These are phyloP conservation scores for Cochlearius cochlearius DNA, from an alignment of 2,113 vertebrate genomes.

Conservation along the genomic window DNA sequence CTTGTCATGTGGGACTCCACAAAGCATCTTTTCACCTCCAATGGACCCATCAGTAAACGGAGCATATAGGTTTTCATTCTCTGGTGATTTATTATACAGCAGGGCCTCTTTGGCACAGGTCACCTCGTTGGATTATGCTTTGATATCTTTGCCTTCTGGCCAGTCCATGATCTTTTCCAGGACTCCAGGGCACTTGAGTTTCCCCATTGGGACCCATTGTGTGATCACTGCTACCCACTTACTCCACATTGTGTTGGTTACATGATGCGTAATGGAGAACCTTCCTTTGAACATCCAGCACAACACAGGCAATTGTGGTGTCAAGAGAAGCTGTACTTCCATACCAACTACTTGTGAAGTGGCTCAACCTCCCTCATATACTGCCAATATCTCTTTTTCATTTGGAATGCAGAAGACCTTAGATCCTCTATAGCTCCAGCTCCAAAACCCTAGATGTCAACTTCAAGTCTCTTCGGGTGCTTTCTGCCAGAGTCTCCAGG, in stretches of 20 bases:
- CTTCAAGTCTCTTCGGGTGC: neutral
- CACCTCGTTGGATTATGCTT: neutral
- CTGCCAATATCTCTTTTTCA: neutral
- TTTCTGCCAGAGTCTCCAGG: neutral
- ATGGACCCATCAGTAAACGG: neutral
- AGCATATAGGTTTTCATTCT: neutral
- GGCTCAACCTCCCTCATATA: rapidly evolving
- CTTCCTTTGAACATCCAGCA: neutral
- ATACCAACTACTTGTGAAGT: neutral
- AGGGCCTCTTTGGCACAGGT: neutral
- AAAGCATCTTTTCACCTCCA: neutral
- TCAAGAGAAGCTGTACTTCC: neutral
- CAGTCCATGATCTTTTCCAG: neutral
- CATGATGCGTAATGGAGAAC: neutral
- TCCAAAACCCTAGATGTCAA: neutral
- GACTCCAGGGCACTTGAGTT: neutral
- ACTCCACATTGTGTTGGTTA: neutral
- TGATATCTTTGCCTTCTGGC: neutral
- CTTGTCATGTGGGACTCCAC: neutral
- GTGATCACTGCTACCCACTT: neutral
- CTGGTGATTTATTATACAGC: neutral
- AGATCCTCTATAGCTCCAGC: neutral
- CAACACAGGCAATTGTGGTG: rapidly evolving
- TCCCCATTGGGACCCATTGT: neutral
- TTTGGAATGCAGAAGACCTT: neutral